Percentiles rank a stretch among this genome's conserved stretches.
These are phyloP conservation scores for Drosophila azteca DNA, from an alignment of 1,140 invertebrate species.

Conservation along the genomic window DNA sequence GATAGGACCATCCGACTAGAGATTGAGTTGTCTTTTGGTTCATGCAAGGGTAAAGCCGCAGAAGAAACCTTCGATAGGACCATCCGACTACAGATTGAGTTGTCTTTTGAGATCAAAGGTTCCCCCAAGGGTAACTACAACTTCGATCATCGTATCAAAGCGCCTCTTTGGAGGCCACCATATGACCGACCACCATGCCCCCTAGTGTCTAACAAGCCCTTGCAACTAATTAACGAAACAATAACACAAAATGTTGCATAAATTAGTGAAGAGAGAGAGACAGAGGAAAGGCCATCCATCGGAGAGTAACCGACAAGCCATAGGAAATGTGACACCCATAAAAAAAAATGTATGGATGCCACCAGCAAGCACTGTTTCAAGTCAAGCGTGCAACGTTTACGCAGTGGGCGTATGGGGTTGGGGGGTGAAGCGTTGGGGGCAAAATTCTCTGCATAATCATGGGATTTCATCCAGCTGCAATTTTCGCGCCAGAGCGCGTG, in stretches of 20 bases:
- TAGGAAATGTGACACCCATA: conserved; percentile 2
- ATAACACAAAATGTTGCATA: conserved; percentile 46
- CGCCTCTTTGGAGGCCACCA: conserved; percentile 24
- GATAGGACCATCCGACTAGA: too few species aligned
- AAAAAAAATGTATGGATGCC: conserved; percentile 32
- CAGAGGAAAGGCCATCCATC: background rate
- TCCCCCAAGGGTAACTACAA: too few species aligned
- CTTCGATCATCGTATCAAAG: background rate
- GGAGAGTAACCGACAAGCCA: background rate
- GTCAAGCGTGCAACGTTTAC: conserved; percentile 46
- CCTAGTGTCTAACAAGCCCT: conserved; percentile 23
- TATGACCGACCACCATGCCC: conserved; percentile 21
- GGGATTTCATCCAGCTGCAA: conserved; percentile 78
- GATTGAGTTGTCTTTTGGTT: too few species aligned
- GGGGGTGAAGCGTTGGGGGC: conserved; percentile 16
- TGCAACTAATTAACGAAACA: conserved; percentile 60
- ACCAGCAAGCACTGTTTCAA: conserved; percentile 37
- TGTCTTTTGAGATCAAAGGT: too few species aligned
- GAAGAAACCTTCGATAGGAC: too few species aligned
- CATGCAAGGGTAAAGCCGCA: too few species aligned
- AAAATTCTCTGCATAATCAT: conserved; percentile 77
- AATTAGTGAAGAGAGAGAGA: conserved; percentile 19
- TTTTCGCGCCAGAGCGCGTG: conserved; percentile 75
- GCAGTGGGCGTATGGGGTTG: conserved; percentile 27
- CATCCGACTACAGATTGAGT: too few species aligned